phyloP scores from a whole-genome alignment of 2,888 invertebrate species.

The Synergus japonicus region DNA sequence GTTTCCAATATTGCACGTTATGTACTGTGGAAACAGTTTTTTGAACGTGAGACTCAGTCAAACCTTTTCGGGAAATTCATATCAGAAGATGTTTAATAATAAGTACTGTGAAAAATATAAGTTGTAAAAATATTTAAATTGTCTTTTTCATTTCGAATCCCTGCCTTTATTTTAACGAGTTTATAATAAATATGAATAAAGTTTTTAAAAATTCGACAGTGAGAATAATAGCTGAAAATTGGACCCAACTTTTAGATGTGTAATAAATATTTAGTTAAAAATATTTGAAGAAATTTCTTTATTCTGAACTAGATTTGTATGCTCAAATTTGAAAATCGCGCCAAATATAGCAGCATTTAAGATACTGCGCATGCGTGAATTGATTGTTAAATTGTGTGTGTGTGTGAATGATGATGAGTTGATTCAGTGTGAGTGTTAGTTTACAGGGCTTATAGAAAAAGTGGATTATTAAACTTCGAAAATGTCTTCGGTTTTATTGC shows the following conservation, averaged over 20 bases:
- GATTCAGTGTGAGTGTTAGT: neutral
- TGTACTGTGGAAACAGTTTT: neutral
- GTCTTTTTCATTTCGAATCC: neutral
- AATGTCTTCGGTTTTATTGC: constrained; percentile 85
- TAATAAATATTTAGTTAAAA: neutral
- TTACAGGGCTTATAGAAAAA: neutral
- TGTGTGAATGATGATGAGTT: too few species aligned
- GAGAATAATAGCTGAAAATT: too few species aligned
- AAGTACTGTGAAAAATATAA: neutral
- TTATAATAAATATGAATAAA: too few species aligned
- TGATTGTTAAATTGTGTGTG: neutral
- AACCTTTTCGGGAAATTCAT: too few species aligned
- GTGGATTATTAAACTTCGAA: constrained; percentile 37
- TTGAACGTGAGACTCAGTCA: neutral
- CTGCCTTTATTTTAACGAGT: too few species aligned
- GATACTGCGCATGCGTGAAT: neutral
- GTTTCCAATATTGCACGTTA: neutral
- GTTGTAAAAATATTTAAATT: neutral
- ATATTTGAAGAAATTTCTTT: neutral
- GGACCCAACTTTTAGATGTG: too few species aligned
- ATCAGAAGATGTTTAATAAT: neutral
- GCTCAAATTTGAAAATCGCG: neutral
- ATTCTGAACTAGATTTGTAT: neutral
- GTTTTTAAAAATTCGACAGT: too few species aligned
- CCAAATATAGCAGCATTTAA: neutral